Conservation (phyloP, 2,888 invertebrate genomes). For the Chloroclystis v-ata region DNA sequence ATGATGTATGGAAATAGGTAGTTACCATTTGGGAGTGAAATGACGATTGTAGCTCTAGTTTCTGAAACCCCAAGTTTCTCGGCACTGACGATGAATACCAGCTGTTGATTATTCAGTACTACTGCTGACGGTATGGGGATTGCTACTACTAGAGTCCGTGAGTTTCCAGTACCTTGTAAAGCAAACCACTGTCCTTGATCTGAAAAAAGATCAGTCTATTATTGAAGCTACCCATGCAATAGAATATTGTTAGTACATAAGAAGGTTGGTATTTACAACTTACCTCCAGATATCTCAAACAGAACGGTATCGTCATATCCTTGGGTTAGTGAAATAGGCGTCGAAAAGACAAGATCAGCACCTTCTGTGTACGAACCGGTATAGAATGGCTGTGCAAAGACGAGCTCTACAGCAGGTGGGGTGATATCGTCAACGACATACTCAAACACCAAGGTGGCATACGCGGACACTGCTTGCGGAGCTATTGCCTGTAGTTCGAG, state of each 20-base stretch:
- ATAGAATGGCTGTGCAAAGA: not conserved
- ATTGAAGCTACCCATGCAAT: too few relatives aligned
- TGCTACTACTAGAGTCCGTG: slow-evolving; percentile 15
- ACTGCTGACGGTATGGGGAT: slow-evolving; percentile 31
- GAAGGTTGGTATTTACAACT: slow-evolving; percentile 3
- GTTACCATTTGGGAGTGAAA: slow-evolving; percentile 11
- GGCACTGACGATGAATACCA: slow-evolving; percentile 30
- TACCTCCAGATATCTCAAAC: slow-evolving; percentile 38
- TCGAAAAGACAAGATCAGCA: slow-evolving; percentile 15
- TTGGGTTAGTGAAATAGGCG: slow-evolving; percentile 24
- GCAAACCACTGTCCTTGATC: slow-evolving; percentile 36
- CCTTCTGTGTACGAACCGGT: not conserved
- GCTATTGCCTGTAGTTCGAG: slow-evolving; percentile 11
- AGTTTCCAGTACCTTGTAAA: slow-evolving; percentile 20
- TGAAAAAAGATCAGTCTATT: slow-evolving; percentile 22
- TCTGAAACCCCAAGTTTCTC: slow-evolving; percentile 12
- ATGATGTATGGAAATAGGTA: not conserved
- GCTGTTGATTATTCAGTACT: slow-evolving; percentile 31
- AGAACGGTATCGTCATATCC: slow-evolving; percentile 33
- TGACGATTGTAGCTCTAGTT: slow-evolving; percentile 23
- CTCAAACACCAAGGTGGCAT: slow-evolving; percentile 15
- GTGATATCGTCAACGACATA: slow-evolving; percentile 1
- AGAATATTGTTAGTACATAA: too few relatives aligned
- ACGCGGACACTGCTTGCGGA: slow-evolving; percentile 3
- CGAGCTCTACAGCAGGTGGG: not conserved